These are phyloP conservation scores for Tilapia sparmanii DNA, from an alignment of 2,113 vertebrate genomes.

Conservation along the genomic window DNA sequence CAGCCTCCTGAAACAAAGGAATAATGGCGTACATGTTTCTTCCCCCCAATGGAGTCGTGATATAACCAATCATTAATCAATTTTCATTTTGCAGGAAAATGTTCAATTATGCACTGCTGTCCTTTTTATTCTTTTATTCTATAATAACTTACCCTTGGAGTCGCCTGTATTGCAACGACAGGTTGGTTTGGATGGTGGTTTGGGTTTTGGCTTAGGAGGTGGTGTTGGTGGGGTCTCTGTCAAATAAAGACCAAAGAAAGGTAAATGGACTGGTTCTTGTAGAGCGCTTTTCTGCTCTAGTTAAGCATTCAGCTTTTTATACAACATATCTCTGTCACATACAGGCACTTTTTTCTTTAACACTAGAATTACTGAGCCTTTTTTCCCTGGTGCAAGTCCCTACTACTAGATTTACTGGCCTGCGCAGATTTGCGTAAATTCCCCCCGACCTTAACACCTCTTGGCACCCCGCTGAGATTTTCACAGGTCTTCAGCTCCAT, in stretches of 20 bases:
- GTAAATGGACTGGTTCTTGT: background rate
- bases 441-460: too few relatives aligned
- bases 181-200: background rate
- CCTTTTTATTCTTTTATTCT: background rate
- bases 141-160: background rate
- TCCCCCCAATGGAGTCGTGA: background rate
- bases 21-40: background rate
- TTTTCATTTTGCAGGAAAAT: background rate
- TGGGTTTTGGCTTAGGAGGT: background rate
- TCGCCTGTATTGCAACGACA: background rate
- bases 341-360: background rate
- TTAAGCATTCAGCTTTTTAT: background rate
- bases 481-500: too few relatives aligned
- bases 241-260: background rate
- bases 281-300: background rate
- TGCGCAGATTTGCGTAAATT: too few relatives aligned
- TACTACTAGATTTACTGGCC: too few relatives aligned
- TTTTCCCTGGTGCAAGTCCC: too few relatives aligned
- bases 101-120: background rate
- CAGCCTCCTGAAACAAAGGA: conserved; percentile 41
- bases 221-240: conserved; percentile 16
- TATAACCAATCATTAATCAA: background rate
- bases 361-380: too few relatives aligned
- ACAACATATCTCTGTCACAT: background rate
- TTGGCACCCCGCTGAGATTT: too few relatives aligned